Percentiles rank a stretch among this genome's conserved stretches.
Conservation (phyloP, 2,888 invertebrate genomes). For the Phortica okadai region DNA sequence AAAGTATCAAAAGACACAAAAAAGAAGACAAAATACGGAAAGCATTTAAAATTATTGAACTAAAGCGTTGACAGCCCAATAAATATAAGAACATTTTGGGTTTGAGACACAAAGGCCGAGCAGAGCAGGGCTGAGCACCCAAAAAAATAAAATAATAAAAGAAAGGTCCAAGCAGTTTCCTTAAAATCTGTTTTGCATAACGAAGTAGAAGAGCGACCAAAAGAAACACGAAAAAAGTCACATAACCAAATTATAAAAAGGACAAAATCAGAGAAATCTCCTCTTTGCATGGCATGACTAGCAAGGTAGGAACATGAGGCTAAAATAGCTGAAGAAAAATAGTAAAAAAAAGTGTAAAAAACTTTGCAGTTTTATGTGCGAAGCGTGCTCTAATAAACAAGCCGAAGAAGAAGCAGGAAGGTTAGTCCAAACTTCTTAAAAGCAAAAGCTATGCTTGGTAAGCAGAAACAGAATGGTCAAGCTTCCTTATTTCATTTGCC, state of each 20-base stretch:
- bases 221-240: neutral
- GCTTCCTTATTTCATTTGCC: too few relatives aligned
- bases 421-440: too few relatives aligned
- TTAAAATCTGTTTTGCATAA: constrained; percentile 33
- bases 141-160: neutral
- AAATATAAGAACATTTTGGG: constrained; percentile 20
- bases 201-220: neutral
- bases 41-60: constrained; percentile 11
- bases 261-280: constrained; percentile 3
- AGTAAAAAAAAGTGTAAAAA: neutral
- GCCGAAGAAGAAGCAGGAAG: too few relatives aligned
- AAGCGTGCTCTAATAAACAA: too few relatives aligned
- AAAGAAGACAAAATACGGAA: constrained; percentile 9
- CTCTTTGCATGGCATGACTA: neutral
- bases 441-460: too few relatives aligned
- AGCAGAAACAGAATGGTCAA: too few relatives aligned
- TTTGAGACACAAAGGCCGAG: neutral
- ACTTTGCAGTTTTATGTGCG: too few relatives aligned
- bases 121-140: neutral
- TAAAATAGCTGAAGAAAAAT: neutral
- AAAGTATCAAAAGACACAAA: constrained; percentile 20
- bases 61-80: constrained; percentile 20
- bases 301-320: too few relatives aligned
- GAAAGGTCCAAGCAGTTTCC: neutral
- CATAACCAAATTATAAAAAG: neutral